phyloP scores from a whole-genome alignment of 2,888 invertebrate genomes.

The Ochropleura leucogaster region DNA sequence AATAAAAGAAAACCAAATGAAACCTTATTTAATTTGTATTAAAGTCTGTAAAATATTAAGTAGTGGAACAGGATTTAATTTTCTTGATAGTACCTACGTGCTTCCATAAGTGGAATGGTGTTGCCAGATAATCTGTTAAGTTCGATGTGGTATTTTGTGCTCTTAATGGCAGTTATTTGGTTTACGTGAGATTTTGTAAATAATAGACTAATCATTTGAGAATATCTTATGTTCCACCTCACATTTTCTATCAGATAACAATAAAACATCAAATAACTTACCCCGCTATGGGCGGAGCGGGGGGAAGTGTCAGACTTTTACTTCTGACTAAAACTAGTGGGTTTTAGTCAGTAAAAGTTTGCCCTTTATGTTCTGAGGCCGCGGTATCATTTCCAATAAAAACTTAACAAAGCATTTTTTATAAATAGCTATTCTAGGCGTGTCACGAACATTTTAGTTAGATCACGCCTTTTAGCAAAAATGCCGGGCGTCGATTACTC shows the following conservation, averaged over 20 bases:
- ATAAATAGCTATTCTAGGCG: neutral
- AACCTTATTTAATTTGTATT: neutral
- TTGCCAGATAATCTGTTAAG: constrained; percentile 30
- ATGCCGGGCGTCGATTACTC: constrained; percentile 21
- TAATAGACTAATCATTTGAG: neutral
- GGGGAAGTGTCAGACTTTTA: no score
- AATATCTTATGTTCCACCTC: neutral
- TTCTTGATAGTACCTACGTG: constrained; percentile 4
- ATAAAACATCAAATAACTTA: no score
- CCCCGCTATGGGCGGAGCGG: no score
- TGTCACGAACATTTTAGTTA: constrained; percentile 3
- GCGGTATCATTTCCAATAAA: neutral
- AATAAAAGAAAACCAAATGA: neutral
- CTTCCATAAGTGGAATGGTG: constrained; percentile 44
- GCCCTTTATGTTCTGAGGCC: no score
- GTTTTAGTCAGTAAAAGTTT: no score
- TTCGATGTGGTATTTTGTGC: constrained; percentile 35
- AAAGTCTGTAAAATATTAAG: neutral
- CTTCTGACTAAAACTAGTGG: no score
- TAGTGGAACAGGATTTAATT: neutral
- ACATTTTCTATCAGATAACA: no score
- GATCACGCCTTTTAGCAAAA: constrained; percentile 38
- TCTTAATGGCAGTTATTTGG: neutral
- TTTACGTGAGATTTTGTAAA: neutral
- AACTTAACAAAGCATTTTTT: neutral